These are phyloP conservation scores for Neotoxoptera formosana DNA, from an alignment of 1,140 invertebrate species.

Conservation along the genomic window DNA sequence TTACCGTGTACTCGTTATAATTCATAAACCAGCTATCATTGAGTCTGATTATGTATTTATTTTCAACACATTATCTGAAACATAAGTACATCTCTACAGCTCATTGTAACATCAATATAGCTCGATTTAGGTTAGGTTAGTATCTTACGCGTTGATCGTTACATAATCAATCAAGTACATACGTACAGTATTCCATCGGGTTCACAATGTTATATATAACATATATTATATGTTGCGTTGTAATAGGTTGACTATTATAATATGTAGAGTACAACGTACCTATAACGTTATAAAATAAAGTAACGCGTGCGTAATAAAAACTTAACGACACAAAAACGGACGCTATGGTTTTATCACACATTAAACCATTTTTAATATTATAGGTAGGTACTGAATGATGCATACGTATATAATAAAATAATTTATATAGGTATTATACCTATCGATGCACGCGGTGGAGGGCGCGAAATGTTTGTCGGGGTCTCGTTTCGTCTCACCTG, in stretches of 20 bases:
- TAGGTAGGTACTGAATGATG: neutral
- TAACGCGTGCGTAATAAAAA: neutral
- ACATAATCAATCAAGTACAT: no score
- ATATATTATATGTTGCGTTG: neutral
- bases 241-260: neutral
- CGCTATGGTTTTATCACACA: constrained; percentile 7
- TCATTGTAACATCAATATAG: no score
- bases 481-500: constrained; percentile 23
- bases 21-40: no score
- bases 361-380: neutral
- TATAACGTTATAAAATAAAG: neutral
- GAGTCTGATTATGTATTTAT: no score
- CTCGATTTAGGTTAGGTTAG: no score
- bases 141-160: no score
- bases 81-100: no score
- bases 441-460: neutral
- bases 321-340: neutral
- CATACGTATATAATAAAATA: neutral
- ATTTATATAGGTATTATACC: neutral
- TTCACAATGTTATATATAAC: neutral
- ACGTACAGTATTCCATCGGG: no score
- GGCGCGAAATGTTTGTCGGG: constrained; percentile 10
- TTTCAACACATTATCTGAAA: no score
- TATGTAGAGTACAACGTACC: neutral
- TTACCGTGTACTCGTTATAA: no score